phyloP scores from a whole-genome alignment of 2,888 invertebrate genomes.

The Chloromyia formosa region DNA sequence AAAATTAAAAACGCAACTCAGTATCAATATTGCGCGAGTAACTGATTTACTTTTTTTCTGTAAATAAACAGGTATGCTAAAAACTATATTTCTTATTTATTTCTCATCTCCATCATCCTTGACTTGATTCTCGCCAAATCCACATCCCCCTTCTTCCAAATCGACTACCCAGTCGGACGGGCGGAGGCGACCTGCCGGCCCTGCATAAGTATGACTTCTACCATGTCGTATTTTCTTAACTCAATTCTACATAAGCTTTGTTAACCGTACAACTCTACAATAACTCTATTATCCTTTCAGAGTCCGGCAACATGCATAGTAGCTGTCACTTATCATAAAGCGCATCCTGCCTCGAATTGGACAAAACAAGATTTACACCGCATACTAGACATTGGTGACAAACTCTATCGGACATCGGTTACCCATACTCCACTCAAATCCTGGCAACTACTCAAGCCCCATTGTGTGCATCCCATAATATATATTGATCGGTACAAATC shows the following conservation, averaged over 20 bases:
- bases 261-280: neutral
- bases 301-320: constrained; percentile 51
- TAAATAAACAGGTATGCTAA: no score
- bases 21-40: no score
- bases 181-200: no score
- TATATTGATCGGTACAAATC: constrained; percentile 48
- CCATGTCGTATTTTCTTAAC: no score
- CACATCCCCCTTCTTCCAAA: no score
- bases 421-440: constrained; percentile 45
- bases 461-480: constrained; percentile 52
- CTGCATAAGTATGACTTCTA: no score
- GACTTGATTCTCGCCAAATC: no score
- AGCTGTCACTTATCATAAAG: constrained; percentile 49
- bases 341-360: constrained; percentile 30
- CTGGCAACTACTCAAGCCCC: constrained; percentile 48
- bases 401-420: constrained; percentile 49
- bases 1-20: no score
- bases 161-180: no score
- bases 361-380: constrained; percentile 46
- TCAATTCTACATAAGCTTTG: neutral
- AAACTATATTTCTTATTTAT: no score
- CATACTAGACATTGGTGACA: constrained; percentile 50
- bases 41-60: no score
- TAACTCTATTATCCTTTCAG: constrained; percentile 42
- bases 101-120: no score